Evolutionary conservation across 2,797 vertebrate species (phyloP).

Genomic region (Scyliorhinus canicula): DNA sequence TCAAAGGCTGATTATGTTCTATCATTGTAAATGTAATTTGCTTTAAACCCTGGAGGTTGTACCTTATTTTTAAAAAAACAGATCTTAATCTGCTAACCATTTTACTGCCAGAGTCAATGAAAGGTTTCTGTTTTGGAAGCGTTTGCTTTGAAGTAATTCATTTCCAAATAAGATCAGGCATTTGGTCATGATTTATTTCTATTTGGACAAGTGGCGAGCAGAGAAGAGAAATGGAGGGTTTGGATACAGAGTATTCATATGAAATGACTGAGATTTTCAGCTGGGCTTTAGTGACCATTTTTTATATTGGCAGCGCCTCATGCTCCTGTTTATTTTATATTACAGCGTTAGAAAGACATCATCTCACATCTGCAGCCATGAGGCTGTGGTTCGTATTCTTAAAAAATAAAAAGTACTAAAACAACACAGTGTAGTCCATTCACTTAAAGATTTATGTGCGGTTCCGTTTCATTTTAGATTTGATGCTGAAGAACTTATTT

Average conservation of each 20-base stretch:
- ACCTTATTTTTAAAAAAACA: not conserved
- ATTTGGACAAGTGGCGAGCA: constrained; percentile 82
- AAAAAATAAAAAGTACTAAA: constrained; percentile 14
- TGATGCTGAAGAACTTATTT: not conserved
- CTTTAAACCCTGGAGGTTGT: not conserved
- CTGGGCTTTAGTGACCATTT: constrained; percentile 56
- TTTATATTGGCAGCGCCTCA: constrained; percentile 54
- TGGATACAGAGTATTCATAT: constrained; percentile 59
- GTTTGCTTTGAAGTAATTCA: constrained; percentile 56
- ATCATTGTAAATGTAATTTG: not conserved
- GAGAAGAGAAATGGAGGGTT: constrained; percentile 60
- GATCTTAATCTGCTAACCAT: not conserved
- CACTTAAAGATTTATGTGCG: not conserved
- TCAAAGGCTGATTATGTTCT: not conserved
- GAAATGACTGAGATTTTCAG: constrained; percentile 56
- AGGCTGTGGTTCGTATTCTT: not conserved
- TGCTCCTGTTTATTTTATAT: constrained; percentile 39
- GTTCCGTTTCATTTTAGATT: not conserved
- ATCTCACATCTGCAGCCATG: constrained; percentile 50
- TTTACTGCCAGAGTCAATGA: constrained; percentile 48
- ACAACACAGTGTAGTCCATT: not conserved
- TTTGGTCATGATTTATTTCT: constrained; percentile 73
- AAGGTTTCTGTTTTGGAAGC: constrained; percentile 57
- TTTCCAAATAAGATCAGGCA: constrained; percentile 63
- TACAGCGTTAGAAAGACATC: constrained; percentile 46